phyloP scores from a whole-genome alignment of 2,113 vertebrate species.

The Calidris pygmaea region DNA sequence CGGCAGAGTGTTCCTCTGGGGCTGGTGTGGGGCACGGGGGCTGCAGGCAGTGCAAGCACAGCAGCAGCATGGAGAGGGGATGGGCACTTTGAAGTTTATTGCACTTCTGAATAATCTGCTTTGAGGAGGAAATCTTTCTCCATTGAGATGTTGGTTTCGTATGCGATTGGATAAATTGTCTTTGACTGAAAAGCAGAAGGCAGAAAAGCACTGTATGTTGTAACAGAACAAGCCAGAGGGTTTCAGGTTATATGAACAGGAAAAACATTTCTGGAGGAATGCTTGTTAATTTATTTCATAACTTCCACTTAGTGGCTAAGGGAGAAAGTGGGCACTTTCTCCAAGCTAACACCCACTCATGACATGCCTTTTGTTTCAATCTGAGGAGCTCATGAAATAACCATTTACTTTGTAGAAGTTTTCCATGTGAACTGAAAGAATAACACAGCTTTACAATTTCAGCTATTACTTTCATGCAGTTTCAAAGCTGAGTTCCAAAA shows the following conservation, averaged over 20 bases:
- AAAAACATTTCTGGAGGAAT: not conserved
- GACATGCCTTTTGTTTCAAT: not conserved
- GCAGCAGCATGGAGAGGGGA: accelerated
- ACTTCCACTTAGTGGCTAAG: not conserved
- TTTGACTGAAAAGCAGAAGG: not conserved
- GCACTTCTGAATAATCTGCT: not conserved
- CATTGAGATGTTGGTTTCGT: not conserved
- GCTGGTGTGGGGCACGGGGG: not conserved
- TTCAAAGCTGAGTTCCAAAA: not conserved
- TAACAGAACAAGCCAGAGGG: not conserved
- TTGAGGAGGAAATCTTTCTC: not conserved
- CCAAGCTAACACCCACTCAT: not conserved
- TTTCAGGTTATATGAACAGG: not conserved
- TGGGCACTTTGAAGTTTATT: not conserved
- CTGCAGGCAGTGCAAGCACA: not conserved
- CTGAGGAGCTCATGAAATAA: not conserved
- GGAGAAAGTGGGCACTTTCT: not conserved
- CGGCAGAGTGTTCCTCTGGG: too few relatives aligned
- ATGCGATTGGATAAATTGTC: accelerated
- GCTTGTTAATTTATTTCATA: not conserved
- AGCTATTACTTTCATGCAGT: not conserved
- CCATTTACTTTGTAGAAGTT: not conserved
- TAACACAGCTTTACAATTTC: not conserved
- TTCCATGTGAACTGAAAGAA: not conserved
- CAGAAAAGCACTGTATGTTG: not conserved